Percentiles rank a stretch among this genome's conserved stretches.
These are phyloP conservation scores for Centruroides vittatus DNA, from an alignment of 1,140 invertebrate species.

Conservation along the genomic window DNA sequence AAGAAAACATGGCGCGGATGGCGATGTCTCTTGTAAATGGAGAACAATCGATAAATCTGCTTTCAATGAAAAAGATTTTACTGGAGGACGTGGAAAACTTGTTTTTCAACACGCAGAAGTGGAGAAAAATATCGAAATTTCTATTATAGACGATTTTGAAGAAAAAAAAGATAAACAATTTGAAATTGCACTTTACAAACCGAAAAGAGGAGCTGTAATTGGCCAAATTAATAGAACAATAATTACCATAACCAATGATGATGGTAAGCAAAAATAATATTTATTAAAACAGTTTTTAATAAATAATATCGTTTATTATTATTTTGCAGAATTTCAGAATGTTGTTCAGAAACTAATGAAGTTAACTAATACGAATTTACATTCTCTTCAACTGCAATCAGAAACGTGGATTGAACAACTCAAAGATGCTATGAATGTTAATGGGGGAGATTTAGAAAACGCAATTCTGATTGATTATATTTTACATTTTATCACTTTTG, in stretches of 20 bases:
- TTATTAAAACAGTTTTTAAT: too few relatives aligned
- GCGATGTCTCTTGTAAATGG: conserved; percentile 39
- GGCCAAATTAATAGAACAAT: conserved; percentile 41
- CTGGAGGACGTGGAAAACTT: conserved; percentile 37
- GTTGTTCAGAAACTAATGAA: conserved; percentile 40
- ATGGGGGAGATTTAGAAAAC: conserved; percentile 45
- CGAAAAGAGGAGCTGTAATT: conserved; percentile 38
- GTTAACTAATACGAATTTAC: conserved; percentile 42
- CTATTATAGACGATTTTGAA: conserved; percentile 44
- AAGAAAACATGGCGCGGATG: conserved; percentile 41
- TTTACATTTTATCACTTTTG: conserved; percentile 32
- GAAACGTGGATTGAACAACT: conserved; percentile 43
- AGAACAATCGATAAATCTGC: conserved; percentile 45
- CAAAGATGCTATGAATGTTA: conserved; percentile 44
- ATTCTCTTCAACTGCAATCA: conserved; percentile 38
- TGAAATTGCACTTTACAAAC: conserved; percentile 40
- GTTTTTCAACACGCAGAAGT: conserved; percentile 42
- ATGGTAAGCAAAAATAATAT: conserved; percentile 31
- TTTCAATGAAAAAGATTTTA: conserved; percentile 38
- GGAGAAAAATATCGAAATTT: conserved; percentile 39
- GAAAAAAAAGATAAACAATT: conserved; percentile 51
- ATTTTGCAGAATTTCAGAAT: conserved; percentile 39
- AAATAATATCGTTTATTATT: neutral
- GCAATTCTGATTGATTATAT: conserved; percentile 39
- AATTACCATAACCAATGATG: conserved; percentile 52